phyloP scores from a whole-genome alignment of 2,888 invertebrate genomes.

The Ephialtes manifestator region DNA sequence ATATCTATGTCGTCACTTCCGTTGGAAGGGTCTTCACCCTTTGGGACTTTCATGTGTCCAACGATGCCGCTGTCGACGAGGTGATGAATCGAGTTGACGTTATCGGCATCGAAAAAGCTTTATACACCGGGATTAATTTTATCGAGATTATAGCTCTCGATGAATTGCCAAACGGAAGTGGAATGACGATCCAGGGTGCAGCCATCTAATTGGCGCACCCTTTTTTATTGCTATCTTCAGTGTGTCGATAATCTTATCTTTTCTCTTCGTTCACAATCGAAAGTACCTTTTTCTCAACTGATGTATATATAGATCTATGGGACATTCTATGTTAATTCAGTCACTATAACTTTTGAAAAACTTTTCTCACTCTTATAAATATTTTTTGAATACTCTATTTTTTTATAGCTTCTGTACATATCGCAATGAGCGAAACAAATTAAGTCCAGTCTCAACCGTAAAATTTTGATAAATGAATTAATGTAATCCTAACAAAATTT shows the following conservation, averaged over 20 bases:
- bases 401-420: too few relatives aligned
- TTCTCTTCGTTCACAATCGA: conserved; percentile 30
- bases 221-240: conserved; percentile 54
- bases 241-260: conserved; percentile 51
- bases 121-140: conserved; percentile 7
- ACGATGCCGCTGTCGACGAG: conserved; percentile 8
- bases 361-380: too few relatives aligned
- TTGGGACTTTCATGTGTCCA: conserved; percentile 42
- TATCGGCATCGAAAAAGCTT: conserved; percentile 40
- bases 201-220: conserved; percentile 63
- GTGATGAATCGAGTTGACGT: conserved; percentile 35
- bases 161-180: conserved; percentile 53
- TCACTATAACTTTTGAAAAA: too few relatives aligned
- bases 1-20: conserved; percentile 68
- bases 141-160: conserved; percentile 8
- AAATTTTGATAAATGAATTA: too few relatives aligned
- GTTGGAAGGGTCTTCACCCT: conserved; percentile 61
- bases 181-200: conserved; percentile 56
- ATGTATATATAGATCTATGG: neutral
- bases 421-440: too few relatives aligned
- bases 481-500: too few relatives aligned
- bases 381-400: too few relatives aligned
- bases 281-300: conserved; percentile 20
- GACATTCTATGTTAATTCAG: neutral
- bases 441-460: too few relatives aligned